A percentile compares a stretch with the other conserved stretches of the same genome.
These are phyloP conservation scores for Clarias platycephalus DNA, from an alignment of 2,797 vertebrate species.

Conservation along the genomic window DNA sequence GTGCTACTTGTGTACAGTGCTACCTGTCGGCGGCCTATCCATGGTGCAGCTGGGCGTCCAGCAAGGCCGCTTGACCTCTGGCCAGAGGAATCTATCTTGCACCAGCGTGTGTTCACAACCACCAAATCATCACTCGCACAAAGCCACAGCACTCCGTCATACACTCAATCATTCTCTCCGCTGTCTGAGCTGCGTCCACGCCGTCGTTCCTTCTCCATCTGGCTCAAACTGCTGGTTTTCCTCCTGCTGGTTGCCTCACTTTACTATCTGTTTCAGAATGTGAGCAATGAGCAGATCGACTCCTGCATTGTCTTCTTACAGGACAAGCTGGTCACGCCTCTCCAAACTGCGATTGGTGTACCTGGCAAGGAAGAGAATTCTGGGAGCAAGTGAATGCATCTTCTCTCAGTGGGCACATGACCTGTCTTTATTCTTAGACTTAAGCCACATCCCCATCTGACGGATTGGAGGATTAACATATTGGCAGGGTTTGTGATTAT, in stretches of 20 bases:
- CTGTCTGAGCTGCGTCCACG: slow-evolving; percentile 59
- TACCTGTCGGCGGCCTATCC: slow-evolving; percentile 90
- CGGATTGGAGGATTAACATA: slow-evolving; percentile 21
- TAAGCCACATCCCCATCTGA: slow-evolving; percentile 38
- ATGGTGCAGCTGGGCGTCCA: slow-evolving; percentile 87
- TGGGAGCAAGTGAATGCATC: slow-evolving; percentile 31
- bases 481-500: slow-evolving; percentile 38
- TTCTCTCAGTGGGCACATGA: slow-evolving; percentile 28
- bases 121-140: slow-evolving; percentile 61
- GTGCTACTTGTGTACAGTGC: slow-evolving; percentile 71
- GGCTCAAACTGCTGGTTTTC: slow-evolving; percentile 87
- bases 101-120: slow-evolving; percentile 55
- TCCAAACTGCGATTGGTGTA: slow-evolving; percentile 35
- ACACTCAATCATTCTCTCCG: slow-evolving; percentile 60
- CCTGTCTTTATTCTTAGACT: slow-evolving; percentile 45
- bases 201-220: slow-evolving; percentile 73
- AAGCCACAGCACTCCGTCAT: slow-evolving; percentile 67
- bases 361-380: neutral
- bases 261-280: slow-evolving; percentile 87
- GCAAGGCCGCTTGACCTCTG: slow-evolving; percentile 76
- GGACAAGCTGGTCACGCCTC: slow-evolving; percentile 49
- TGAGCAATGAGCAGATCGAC: slow-evolving; percentile 86
- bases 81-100: slow-evolving; percentile 73
- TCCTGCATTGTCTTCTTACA: slow-evolving; percentile 68
- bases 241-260: slow-evolving; percentile 77